Evolutionary conservation across 1,140 invertebrate species (phyloP).

Genomic region (Drosophila orena): DNA sequence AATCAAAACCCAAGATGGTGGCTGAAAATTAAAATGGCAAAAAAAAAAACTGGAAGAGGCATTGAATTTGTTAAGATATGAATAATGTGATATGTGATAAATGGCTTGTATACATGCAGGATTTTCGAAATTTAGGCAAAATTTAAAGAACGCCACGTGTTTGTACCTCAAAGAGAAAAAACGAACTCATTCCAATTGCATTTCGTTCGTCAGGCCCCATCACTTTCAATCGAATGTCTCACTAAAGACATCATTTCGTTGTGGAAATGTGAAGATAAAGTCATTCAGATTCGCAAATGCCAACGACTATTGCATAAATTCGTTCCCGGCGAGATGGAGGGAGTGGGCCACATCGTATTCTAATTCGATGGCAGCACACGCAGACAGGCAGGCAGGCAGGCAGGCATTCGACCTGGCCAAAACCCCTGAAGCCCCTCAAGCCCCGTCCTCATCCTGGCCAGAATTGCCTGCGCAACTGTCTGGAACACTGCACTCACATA

Average conservation of each 20-base stretch:
- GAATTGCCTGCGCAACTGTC: slow-evolving; percentile 59
- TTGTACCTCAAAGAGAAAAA: slow-evolving; percentile 3
- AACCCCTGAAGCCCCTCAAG: neutral
- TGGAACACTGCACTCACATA: slow-evolving; percentile 71
- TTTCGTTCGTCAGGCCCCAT: slow-evolving; percentile 27
- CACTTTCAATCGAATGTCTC: slow-evolving; percentile 51
- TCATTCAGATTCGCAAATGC: slow-evolving; percentile 59
- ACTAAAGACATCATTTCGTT: slow-evolving; percentile 59
- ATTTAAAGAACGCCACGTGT: slow-evolving; percentile 13
- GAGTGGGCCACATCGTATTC: slow-evolving; percentile 43
- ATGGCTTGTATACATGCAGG: no score
- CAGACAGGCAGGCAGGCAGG: slow-evolving; percentile 30
- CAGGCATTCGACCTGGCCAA: slow-evolving; percentile 30
- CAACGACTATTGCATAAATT: slow-evolving; percentile 71
- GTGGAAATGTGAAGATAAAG: slow-evolving; percentile 61
- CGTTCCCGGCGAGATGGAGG: slow-evolving; percentile 15
- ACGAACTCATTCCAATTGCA: neutral
- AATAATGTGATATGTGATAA: no score
- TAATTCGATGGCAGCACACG: slow-evolving; percentile 47
- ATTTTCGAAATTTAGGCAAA: no score
- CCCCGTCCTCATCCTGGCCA: slow-evolving; percentile 1
- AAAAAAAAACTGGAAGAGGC: no score
- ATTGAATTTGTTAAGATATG: no score
- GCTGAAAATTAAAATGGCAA: no score
- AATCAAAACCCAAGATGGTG: neutral